These are phyloP conservation scores for Micrasema minimum DNA, from an alignment of 1,140 invertebrate species.

Conservation along the genomic window DNA sequence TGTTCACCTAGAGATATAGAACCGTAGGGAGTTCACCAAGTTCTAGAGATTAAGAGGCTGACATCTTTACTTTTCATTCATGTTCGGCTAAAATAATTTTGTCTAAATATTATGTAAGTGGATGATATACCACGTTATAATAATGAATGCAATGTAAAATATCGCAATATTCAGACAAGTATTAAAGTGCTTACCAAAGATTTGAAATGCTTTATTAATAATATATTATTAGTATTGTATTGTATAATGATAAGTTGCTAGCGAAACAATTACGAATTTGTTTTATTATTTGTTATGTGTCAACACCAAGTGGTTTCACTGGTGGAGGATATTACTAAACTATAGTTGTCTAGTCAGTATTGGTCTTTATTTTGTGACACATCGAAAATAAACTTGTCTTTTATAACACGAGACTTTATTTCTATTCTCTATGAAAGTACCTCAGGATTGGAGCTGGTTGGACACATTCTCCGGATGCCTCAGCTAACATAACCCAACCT, in stretches of 20 bases:
- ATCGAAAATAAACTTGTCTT: slow-evolving; percentile 37
- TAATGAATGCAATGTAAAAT: not conserved
- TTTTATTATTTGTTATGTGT: slow-evolving; percentile 8
- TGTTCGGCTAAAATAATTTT: slow-evolving; percentile 2
- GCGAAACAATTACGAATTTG: not conserved
- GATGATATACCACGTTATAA: too few species aligned
- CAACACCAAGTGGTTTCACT: slow-evolving; percentile 8
- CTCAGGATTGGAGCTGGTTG: too few species aligned
- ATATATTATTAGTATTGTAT: not conserved
- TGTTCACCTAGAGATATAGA: slow-evolving; percentile 24
- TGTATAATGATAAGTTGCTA: not conserved
- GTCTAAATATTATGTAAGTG: not conserved
- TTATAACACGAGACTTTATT: slow-evolving; percentile 30
- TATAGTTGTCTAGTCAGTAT: slow-evolving; percentile 41
- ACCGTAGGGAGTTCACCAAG: slow-evolving; percentile 39
- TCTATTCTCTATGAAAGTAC: not conserved
- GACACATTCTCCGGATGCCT: too few species aligned
- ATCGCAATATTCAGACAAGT: not conserved
- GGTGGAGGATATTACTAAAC: slow-evolving; percentile 18
- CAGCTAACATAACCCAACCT: too few species aligned
- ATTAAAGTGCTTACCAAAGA: not conserved
- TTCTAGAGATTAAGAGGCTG: slow-evolving; percentile 51
- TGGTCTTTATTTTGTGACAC: slow-evolving; percentile 39
- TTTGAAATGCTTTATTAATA: not conserved
- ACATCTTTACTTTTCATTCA: slow-evolving; percentile 4